Base-by-base conservation (phyloP, 2,888 invertebrate genomes). In the Oscheius sp. region DNA sequence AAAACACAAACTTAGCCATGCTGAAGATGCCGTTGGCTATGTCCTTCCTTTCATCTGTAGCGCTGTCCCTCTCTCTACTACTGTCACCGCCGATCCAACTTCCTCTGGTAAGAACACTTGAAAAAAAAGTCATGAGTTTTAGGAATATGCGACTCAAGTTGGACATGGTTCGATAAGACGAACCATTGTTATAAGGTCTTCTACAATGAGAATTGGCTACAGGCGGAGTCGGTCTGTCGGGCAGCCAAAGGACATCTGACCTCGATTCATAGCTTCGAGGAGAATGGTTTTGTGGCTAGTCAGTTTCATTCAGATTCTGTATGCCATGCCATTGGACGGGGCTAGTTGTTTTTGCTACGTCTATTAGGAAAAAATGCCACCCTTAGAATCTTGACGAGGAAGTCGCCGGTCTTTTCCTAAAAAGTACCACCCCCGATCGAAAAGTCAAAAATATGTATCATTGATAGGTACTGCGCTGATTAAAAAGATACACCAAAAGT, bases 181-280 rank as follows among this genome's bases (percentile, higher is more conserved):
- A 29, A 29, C 53, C 29, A 1, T 11, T 53, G 53, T 11, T 53
- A 53, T 29, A 53, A 53, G 29, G 29, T 29, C n/a, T 53, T 53
- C 10, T 53, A 21, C 53, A 53, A 53, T 53, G 53, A 53, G 53
- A 29, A 29, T 29, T 53, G 53, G 53, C 29, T 53, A 13, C 53
- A 53, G 53, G 53, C 53, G 53, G 53, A 53, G 11, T 29, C n/a
- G 29, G 53, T 53, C 53, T 53, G 53, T 11, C 53, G 53, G 53
- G 3, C n/a, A 4, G 29, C n/a, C 3, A 21, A 21, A 13, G 53
- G 53, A 13, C 53, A 53, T 53, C 11, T 53, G n/a, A 53, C 53
- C 29, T 53, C 53, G 29, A 53, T 53, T 29, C 53, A 53, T 29
- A 53, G 53, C 11, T 53, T 53, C 7, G 53, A 53, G 53, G 53